A percentile compares a stretch with the other conserved stretches of the same genome.
Evolutionary conservation across 2,113 vertebrate genomes (phyloP).

Genomic region (Hippocampus zosterae): DNA sequence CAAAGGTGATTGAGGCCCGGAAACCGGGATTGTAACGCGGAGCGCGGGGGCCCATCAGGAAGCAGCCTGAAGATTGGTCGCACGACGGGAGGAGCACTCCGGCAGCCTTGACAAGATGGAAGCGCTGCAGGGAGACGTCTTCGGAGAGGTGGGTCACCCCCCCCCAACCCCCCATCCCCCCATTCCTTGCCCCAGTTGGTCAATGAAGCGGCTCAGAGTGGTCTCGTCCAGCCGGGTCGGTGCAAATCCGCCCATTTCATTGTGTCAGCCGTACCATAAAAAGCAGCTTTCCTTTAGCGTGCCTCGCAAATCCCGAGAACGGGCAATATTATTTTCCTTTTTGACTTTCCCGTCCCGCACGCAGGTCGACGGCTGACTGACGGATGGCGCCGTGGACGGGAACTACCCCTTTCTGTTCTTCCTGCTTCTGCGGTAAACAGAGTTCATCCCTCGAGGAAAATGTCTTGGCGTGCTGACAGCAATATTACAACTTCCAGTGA

Average conservation of each 20-base stretch:
- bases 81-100: neutral
- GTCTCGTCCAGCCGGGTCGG: no score
- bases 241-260: conserved; percentile 7
- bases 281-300: conserved; percentile 17
- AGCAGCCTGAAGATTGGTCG: neutral
- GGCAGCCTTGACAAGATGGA: no score
- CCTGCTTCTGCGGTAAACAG: conserved; percentile 6
- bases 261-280: conserved; percentile 16
- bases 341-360: conserved; percentile 31
- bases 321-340: conserved; percentile 28
- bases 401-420: conserved; percentile 20
- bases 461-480: conserved; percentile 30
- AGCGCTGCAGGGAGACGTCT: no score
- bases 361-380: neutral
- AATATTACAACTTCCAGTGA: conserved; percentile 49
- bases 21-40: neutral
- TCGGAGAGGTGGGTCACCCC: no score
- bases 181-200: no score
- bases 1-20: no score
- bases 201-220: no score
- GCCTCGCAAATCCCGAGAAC: conserved; percentile 12
- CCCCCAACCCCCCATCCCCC: no score
- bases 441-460: conserved; percentile 6
- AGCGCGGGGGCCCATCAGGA: neutral
- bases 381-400: conserved; percentile 13